phyloP scores from a whole-genome alignment of 2,113 vertebrate genomes.

The Daubentonia madagascariensis region DNA sequence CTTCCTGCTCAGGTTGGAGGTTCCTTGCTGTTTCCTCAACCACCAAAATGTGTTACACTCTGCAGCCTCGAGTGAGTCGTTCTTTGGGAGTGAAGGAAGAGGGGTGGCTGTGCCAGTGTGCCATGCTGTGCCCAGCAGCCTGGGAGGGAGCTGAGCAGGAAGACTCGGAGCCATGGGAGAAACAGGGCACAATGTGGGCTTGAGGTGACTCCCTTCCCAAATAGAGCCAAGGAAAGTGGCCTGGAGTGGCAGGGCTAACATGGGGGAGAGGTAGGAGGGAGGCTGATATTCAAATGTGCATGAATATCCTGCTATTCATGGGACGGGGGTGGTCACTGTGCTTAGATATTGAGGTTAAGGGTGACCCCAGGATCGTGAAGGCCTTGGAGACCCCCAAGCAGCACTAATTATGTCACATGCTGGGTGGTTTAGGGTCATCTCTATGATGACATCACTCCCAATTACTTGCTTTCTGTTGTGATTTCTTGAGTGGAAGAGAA shows the following conservation, averaged over 20 bases:
- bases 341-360: neutral
- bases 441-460: neutral
- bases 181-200: neutral
- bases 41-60: neutral
- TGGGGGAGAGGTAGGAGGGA: neutral
- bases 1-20: neutral
- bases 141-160: neutral
- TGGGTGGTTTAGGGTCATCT: too few relatives aligned
- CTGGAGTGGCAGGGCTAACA: neutral
- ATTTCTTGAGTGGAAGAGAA: neutral
- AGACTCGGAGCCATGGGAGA: neutral
- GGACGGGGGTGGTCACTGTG: accelerated
- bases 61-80: neutral
- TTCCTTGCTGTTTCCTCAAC: neutral
- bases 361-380: neutral
- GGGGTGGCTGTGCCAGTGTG: neutral
- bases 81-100: neutral
- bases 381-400: neutral
- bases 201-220: neutral
- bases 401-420: neutral
- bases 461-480: neutral
- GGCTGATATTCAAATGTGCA: too few relatives aligned
- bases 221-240: neutral
- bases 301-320: neutral
- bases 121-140: neutral